A percentile compares a stretch with the other conserved stretches of the same genome.
phyloP scores from a whole-genome alignment of 2,888 invertebrate genomes.

The Amphipyra berbera region DNA sequence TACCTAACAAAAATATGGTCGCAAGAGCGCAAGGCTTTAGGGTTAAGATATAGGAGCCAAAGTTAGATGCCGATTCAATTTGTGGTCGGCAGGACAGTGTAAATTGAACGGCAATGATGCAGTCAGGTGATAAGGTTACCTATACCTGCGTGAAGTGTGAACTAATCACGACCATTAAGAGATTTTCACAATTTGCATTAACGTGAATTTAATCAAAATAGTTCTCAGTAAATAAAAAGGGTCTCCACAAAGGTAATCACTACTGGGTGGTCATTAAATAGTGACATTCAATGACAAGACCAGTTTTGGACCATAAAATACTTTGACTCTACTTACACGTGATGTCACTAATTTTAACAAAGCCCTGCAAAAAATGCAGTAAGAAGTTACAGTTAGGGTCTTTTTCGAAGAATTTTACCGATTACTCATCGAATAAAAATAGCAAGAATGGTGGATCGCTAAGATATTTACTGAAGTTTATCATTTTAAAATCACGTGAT shows the following conservation, averaged over 20 bases:
- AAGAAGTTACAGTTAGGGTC: constrained; percentile 22
- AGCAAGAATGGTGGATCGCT: constrained; percentile 54
- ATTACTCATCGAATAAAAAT: constrained; percentile 67
- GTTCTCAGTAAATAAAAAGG: constrained; percentile 1
- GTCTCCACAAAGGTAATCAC: neutral
- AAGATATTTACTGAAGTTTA: constrained; percentile 13
- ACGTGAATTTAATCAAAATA: neutral
- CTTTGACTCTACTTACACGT: constrained; percentile 24
- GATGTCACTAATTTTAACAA: constrained; percentile 23
- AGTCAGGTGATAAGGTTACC: constrained; percentile 3
- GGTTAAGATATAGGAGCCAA: too few species aligned
- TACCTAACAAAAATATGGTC: too few species aligned
- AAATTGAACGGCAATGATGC: neutral
- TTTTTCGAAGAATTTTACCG: constrained; percentile 44
- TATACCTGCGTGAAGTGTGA: neutral
- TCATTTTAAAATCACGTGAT: constrained; percentile 34
- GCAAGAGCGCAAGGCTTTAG: too few species aligned
- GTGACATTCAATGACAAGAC: constrained; percentile 10
- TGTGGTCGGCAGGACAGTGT: neutral
- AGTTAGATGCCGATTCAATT: neutral
- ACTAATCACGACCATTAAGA: neutral
- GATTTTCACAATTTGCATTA: constrained; percentile 3
- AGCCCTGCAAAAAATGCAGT: constrained; percentile 32
- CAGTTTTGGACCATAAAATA: constrained; percentile 18
- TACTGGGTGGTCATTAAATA: neutral